These are phyloP conservation scores for Laticauda colubrina DNA, from an alignment of 2,113 vertebrate genomes.

Conservation along the genomic window DNA sequence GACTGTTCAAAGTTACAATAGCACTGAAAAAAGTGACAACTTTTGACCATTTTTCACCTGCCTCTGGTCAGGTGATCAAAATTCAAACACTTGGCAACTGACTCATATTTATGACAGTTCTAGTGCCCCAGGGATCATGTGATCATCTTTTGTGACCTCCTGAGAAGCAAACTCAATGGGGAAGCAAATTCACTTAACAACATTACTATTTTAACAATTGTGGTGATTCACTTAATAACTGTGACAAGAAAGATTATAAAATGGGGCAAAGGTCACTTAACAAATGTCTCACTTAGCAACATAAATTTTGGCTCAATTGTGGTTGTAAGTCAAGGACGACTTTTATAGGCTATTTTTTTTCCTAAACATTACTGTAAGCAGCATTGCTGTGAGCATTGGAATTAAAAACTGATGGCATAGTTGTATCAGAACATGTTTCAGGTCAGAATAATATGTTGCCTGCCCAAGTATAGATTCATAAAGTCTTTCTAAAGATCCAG, in stretches of 20 bases:
- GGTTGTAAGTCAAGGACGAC: neutral
- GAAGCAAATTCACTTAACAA: too few relatives aligned
- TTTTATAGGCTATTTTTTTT: neutral
- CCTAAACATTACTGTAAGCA: neutral
- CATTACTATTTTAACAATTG: neutral
- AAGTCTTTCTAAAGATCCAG: constrained; percentile 24
- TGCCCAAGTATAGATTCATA: constrained; percentile 7
- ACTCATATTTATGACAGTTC: too few relatives aligned
- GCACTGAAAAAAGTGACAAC: too few relatives aligned
- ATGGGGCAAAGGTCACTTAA: neutral
- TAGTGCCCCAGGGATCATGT: too few relatives aligned
- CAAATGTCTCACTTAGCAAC: neutral
- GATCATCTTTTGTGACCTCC: too few relatives aligned
- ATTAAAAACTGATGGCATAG: neutral
- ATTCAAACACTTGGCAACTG: too few relatives aligned
- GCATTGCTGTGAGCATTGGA: neutral
- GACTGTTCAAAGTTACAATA: too few relatives aligned
- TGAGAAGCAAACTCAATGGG: too few relatives aligned
- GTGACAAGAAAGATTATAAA: neutral
- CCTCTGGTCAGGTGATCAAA: too few relatives aligned
- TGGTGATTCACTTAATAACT: neutral
- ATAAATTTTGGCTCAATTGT: neutral
- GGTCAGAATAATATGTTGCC: constrained; percentile 21
- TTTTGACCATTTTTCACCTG: too few relatives aligned
- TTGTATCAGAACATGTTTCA: constrained; percentile 1